phyloP scores from a whole-genome alignment of 2,797 vertebrate species.

The Rhynchotus rufescens region DNA sequence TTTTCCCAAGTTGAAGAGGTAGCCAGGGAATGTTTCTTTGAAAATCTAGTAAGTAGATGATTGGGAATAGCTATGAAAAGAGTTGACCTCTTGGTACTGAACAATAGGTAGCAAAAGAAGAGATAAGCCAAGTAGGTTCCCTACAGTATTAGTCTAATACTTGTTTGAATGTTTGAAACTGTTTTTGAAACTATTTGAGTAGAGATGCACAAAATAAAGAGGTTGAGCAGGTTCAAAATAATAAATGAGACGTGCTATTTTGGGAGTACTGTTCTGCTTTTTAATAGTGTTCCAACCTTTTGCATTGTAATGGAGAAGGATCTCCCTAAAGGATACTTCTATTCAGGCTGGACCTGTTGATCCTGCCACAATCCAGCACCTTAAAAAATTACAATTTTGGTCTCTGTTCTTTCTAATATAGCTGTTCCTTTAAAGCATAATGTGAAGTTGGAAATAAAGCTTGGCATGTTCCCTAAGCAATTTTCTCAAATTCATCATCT shows the following conservation, averaged over 20 bases:
- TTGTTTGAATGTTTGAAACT: neutral
- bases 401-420: neutral
- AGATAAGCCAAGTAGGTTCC: neutral
- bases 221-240: neutral
- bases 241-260: neutral
- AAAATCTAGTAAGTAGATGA: conserved; percentile 10
- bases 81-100: neutral
- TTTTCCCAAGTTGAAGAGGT: conserved; percentile 23
- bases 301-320: neutral
- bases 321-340: neutral
- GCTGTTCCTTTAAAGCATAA: neutral
- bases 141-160: neutral
- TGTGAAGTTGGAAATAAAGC: neutral
- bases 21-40: conserved; percentile 5
- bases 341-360: neutral
- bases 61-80: conserved; percentile 2
- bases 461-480: neutral
- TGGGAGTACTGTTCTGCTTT: neutral
- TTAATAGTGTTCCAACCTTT: neutral
- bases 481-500: neutral
- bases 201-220: neutral
- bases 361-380: neutral
- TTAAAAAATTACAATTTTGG: neutral
- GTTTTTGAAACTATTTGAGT: neutral
- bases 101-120: conserved; percentile 6